phyloP scores from a whole-genome alignment of 2,888 invertebrate species.

The Orthosia incerta region DNA sequence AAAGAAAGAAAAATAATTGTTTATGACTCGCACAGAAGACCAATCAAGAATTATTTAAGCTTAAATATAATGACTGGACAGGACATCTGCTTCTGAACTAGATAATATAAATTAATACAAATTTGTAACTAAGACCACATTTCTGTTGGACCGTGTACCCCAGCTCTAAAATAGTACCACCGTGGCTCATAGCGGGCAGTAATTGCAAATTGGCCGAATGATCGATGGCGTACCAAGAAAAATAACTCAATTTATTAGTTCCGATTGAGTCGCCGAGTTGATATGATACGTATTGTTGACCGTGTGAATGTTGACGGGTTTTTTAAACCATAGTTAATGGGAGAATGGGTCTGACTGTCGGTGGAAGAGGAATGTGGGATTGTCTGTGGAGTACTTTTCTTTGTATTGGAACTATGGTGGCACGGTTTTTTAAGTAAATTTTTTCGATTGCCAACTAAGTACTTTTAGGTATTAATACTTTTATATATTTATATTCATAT shows the following conservation, averaged over 20 bases:
- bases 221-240: constrained; percentile 76
- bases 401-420: neutral
- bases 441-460: neutral
- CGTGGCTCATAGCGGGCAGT: constrained; percentile 59
- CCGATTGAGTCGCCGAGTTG: constrained; percentile 59
- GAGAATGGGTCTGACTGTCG: neutral
- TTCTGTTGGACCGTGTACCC: constrained; percentile 40
- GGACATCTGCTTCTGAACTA: too few relatives aligned
- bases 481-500: too few relatives aligned
- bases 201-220: constrained; percentile 76
- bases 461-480: neutral
- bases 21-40: too few relatives aligned
- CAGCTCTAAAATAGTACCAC: constrained; percentile 51
- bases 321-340: constrained; percentile 13
- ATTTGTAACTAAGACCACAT: too few relatives aligned
- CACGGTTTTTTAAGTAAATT: neutral
- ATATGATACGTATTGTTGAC: constrained; percentile 44
- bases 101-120: too few relatives aligned
- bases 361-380: constrained; percentile 5
- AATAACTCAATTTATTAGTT: constrained; percentile 82
- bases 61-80: too few relatives aligned
- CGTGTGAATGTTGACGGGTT: constrained; percentile 56
- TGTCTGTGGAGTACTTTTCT: constrained; percentile 21
- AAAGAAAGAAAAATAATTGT: too few relatives aligned
- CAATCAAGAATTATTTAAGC: too few relatives aligned